These are phyloP conservation scores for Stegana nigrithorax DNA, from an alignment of 2,888 invertebrate species.

Conservation along the genomic window DNA sequence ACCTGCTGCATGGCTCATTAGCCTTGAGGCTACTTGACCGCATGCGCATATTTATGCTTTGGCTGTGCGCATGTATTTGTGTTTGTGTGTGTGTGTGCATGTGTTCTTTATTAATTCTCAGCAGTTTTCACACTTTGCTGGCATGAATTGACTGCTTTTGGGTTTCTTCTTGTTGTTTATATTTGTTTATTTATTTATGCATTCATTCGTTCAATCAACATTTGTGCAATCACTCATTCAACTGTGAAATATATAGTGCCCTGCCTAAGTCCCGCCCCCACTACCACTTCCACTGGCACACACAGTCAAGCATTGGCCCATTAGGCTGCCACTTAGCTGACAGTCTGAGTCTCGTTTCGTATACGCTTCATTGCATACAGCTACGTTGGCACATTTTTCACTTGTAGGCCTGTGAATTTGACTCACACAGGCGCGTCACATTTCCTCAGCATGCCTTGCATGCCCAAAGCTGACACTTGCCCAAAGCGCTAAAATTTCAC, in stretches of 20 bases:
- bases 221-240: background rate
- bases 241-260: background rate
- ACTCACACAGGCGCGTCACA: no score
- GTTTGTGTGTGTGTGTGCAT: background rate
- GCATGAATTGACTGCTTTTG: background rate
- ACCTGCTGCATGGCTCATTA: constrained; percentile 41
- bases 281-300: no score
- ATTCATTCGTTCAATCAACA: constrained; percentile 18
- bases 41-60: background rate
- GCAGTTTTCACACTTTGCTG: background rate
- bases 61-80: constrained; percentile 34
- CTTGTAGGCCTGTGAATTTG: no score
- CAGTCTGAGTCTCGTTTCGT: no score
- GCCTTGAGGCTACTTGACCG: constrained; percentile 26
- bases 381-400: background rate
- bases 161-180: background rate
- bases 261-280: no score
- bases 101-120: background rate
- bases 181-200: constrained; percentile 59
- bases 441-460: no score
- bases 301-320: no score
- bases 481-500: no score
- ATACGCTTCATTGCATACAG: background rate
- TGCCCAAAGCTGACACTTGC: no score
- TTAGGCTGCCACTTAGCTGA: no score